These are phyloP conservation scores for Graphium colonna DNA, from an alignment of 2,888 invertebrate genomes.

Conservation along the genomic window DNA sequence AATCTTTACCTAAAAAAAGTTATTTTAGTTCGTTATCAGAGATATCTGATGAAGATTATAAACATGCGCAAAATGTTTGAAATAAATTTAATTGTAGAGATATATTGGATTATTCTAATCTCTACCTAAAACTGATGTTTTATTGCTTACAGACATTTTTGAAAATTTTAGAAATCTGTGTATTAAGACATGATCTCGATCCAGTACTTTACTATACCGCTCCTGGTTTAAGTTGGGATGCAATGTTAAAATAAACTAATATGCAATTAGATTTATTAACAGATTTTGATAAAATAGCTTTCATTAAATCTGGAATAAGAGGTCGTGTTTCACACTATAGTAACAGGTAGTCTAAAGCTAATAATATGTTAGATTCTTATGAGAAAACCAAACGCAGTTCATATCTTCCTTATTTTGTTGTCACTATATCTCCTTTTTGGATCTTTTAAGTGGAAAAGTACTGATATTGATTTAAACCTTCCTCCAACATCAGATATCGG, in stretches of 20 bases:
- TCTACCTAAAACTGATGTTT: constrained; percentile 40
- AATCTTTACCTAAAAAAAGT: constrained; percentile 21
- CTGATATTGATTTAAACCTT: too few relatives aligned
- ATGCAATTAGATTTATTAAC: constrained; percentile 7
- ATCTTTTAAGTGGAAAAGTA: too few relatives aligned
- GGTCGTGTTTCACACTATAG: too few relatives aligned
- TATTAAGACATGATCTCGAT: constrained; percentile 32
- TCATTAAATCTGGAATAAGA: too few relatives aligned
- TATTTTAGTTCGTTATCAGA: neutral
- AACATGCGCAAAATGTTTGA: constrained; percentile 31
- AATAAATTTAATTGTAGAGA: constrained; percentile 30
- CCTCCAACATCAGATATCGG: too few relatives aligned
- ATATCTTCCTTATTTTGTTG: too few relatives aligned
- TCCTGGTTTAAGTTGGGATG: constrained; percentile 36
- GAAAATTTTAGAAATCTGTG: constrained; percentile 42
- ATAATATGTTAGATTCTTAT: too few relatives aligned
- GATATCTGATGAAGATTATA: constrained; percentile 13
- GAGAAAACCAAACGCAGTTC: too few relatives aligned
- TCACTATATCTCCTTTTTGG: too few relatives aligned
- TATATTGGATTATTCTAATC: constrained; percentile 37
- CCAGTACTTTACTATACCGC: constrained; percentile 32
- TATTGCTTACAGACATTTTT: constrained; percentile 40
- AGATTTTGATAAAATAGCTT: too few relatives aligned
- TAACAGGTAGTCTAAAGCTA: too few relatives aligned
- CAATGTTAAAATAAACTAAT: constrained; percentile 25